phyloP scores from a whole-genome alignment of 2,113 vertebrate genomes.

The Poicephalus meyeri region DNA sequence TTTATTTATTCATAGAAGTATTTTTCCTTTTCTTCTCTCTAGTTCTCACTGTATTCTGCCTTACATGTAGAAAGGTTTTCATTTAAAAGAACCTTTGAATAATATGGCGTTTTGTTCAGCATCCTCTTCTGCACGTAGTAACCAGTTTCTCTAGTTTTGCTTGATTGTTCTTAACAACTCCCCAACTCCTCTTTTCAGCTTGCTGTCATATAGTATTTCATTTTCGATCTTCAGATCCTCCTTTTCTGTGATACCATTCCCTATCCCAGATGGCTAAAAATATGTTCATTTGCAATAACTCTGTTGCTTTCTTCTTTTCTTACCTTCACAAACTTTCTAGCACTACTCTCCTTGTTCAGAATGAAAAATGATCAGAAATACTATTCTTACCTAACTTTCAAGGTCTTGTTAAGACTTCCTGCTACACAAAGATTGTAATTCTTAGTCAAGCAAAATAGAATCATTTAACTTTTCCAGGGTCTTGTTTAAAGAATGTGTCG shows the following conservation, averaged over 20 bases:
- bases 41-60: background rate
- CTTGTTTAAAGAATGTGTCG: background rate
- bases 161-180: background rate
- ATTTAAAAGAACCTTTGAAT: background rate
- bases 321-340: background rate
- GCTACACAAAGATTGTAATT: background rate
- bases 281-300: background rate
- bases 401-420: background rate
- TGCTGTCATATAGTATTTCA: background rate
- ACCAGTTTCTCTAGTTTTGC: background rate
- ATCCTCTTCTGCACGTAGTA: background rate
- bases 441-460: background rate
- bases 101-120: background rate
- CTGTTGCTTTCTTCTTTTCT: background rate
- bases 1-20: background rate
- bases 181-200: background rate
- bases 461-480: background rate
- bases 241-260: background rate
- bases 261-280: background rate
- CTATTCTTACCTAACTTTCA: background rate
- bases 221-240: constrained; percentile 6
- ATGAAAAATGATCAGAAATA: background rate
- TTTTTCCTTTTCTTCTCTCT: background rate
- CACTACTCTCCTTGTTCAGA: background rate
- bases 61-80: background rate